These are phyloP conservation scores for Crenuchus spilurus DNA, from an alignment of 2,797 vertebrate genomes.

Conservation along the genomic window DNA sequence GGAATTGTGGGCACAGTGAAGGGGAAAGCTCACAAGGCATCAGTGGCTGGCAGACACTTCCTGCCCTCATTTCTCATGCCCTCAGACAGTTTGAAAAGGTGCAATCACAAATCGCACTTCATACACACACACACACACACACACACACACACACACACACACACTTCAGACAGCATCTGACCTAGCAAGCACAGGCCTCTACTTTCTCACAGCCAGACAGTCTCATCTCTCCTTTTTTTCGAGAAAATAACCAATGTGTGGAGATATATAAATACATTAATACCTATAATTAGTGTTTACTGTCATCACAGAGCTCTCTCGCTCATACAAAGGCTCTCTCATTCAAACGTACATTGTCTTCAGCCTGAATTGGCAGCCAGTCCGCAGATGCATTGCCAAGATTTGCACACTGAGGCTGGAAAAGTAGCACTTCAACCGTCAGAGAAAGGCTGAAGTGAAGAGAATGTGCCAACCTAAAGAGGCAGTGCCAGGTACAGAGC, in stretches of 20 bases:
- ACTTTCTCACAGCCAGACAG: conserved; percentile 70
- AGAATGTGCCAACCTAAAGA: conserved; percentile 33
- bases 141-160: conserved; percentile 32
- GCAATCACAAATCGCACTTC: conserved; percentile 28
- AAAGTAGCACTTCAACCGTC: conserved; percentile 76
- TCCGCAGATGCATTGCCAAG: conserved; percentile 65
- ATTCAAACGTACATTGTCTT: conserved; percentile 35
- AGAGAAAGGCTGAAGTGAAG: conserved; percentile 65
- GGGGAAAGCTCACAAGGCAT: not conserved
- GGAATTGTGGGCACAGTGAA: not conserved
- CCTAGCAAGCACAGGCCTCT: conserved; percentile 44
- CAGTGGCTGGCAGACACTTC: conserved; percentile 27
- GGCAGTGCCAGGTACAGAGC: conserved; percentile 24
- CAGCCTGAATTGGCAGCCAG: conserved; percentile 28
- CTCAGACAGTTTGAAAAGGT: conserved; percentile 53
- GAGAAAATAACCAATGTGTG: conserved; percentile 62
- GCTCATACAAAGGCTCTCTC: conserved; percentile 63
- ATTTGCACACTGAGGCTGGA: conserved; percentile 68
- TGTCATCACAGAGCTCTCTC: conserved; percentile 19
- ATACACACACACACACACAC: conserved; percentile 8
- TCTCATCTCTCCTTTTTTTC: conserved; percentile 27
- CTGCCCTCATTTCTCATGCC: conserved; percentile 68
- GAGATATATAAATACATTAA: conserved; percentile 53
- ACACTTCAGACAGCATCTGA: conserved; percentile 55
- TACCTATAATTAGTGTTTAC: conserved; percentile 4